Base-by-base conservation (phyloP, 2,888 invertebrate species). In the Doris montereyensis region DNA sequence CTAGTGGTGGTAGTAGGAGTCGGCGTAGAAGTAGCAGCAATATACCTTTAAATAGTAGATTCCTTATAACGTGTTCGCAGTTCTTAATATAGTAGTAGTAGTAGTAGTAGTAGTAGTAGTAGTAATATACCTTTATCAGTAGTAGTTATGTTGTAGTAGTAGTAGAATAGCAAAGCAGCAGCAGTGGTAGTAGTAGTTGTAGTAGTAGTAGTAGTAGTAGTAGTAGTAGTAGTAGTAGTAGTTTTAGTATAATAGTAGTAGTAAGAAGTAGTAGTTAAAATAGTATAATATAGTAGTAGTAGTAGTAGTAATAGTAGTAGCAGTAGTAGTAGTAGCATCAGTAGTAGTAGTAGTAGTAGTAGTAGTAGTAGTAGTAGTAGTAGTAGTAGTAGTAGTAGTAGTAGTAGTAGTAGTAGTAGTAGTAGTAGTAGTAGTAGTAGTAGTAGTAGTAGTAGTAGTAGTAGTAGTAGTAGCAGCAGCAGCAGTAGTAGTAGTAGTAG, bases 171-270 rank as follows among this genome's bases (percentile, higher is more conserved):
- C 24, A 77, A 70, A 77, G 77, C 52, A 77, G 77, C 60, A 73
- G 73, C 58, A 60, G 78, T 52, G 34, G 73, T 58, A 78, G 77
- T 77, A 77, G 77, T 70, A 77, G 77, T 70, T 65, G 77, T 68
- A 68, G 77, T 77, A 77, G 77, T 70, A 70, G 68, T 77, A 70
- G 77, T 68, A 65, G 76, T 62, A 65, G 76, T 65, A 65, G 76
- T 32, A 70, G 77, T 77, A 70, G 77, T 68, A 77, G 77, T 77
- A 77, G 77, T 77, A 77, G 77, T 77, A 77, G 77, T 70, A 77
- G 77, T 68, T 70, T 67, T 68, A 70, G 70, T 77, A 70, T n/a
- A n/a, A n/a, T n/a, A n/a, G n/a, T n/a, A n/a, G n/a, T n/a, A n/a
- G n/a, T n/a, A n/a, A n/a, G 77, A 41, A 57, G 77, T 67, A 70